phyloP scores from a whole-genome alignment of 2,113 vertebrate species.

The Chaenocephalus aceratus region DNA sequence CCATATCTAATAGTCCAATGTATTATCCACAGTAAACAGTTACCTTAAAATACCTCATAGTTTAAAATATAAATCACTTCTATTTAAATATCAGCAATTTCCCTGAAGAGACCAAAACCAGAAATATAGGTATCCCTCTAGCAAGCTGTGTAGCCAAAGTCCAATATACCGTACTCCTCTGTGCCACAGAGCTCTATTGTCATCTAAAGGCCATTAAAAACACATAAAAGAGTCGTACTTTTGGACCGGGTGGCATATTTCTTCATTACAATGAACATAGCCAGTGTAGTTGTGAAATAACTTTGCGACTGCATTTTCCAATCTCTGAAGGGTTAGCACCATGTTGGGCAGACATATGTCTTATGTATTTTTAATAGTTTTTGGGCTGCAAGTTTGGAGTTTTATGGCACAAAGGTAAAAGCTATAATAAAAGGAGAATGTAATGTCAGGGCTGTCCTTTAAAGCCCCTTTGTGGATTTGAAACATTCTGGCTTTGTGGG shows the following conservation, averaged over 20 bases:
- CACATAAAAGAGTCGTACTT: slow-evolving; percentile 33
- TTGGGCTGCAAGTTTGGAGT: slow-evolving; percentile 38
- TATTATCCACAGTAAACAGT: not conserved
- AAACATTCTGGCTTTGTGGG: slow-evolving; percentile 13
- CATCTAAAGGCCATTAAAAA: slow-evolving; percentile 41
- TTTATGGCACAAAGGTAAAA: slow-evolving; percentile 29
- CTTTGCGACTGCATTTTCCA: slow-evolving; percentile 33
- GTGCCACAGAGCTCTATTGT: slow-evolving; percentile 17
- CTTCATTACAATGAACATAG: slow-evolving; percentile 38
- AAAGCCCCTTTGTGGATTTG: slow-evolving; percentile 24
- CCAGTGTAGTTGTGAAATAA: slow-evolving; percentile 28
- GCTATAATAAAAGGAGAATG: slow-evolving; percentile 46
- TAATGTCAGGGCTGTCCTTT: slow-evolving; percentile 26
- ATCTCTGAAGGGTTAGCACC: slow-evolving; percentile 19
- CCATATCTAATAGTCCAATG: slow-evolving; percentile 13
- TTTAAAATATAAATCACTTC: not conserved
- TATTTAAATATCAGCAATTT: not conserved
- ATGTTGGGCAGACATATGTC: slow-evolving; percentile 17
- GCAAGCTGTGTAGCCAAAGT: slow-evolving; percentile 7
- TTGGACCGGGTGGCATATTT: slow-evolving; percentile 24
- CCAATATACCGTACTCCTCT: not conserved
- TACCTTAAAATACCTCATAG: not conserved
- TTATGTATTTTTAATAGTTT: slow-evolving; percentile 56
- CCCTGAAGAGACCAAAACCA: not conserved
- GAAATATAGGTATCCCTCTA: not conserved